phyloP scores from a whole-genome alignment of 2,888 invertebrate genomes.

The Watsonalla cultraria region DNA sequence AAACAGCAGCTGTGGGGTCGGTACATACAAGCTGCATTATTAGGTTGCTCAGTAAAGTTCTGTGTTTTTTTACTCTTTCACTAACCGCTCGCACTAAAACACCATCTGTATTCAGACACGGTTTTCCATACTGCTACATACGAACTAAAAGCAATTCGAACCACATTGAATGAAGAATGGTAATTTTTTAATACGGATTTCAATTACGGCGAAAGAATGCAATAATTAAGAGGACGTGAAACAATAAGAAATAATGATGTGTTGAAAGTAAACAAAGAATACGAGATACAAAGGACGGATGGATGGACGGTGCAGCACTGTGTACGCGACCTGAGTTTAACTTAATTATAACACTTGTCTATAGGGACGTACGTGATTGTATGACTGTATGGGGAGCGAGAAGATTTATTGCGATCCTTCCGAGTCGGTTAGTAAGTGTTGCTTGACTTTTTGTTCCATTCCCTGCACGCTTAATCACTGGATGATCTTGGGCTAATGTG shows the following conservation, averaged over 20 bases:
- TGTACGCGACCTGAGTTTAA: conserved; percentile 47
- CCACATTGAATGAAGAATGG: conserved; percentile 7
- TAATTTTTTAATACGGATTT: conserved; percentile 1
- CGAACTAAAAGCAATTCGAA: conserved; percentile 16
- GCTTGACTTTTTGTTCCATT: conserved; percentile 65
- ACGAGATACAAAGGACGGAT: conserved; percentile 1
- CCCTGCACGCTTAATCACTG: conserved; percentile 66
- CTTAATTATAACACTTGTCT: conserved; percentile 75
- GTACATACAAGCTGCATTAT: conserved; percentile 64
- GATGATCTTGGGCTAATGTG: conserved; percentile 64
- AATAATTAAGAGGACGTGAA: neutral
- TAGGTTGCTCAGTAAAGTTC: conserved; percentile 59
- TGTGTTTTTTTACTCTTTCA: conserved; percentile 54
- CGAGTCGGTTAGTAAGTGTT: conserved; percentile 64
- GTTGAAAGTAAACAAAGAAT: conserved; percentile 4
- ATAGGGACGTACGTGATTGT: conserved; percentile 58
- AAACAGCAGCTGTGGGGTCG: conserved; percentile 67
- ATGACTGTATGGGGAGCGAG: conserved; percentile 48
- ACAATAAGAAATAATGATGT: neutral
- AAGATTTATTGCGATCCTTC: conserved; percentile 73
- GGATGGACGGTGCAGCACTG: conserved; percentile 25
- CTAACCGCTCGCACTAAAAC: conserved; percentile 59
- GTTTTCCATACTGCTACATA: conserved; percentile 43
- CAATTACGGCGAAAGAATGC: neutral
- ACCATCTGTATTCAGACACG: conserved; percentile 64